Base-by-base conservation (phyloP, 2,888 invertebrate genomes). In the Gnatocerus cornutus region DNA sequence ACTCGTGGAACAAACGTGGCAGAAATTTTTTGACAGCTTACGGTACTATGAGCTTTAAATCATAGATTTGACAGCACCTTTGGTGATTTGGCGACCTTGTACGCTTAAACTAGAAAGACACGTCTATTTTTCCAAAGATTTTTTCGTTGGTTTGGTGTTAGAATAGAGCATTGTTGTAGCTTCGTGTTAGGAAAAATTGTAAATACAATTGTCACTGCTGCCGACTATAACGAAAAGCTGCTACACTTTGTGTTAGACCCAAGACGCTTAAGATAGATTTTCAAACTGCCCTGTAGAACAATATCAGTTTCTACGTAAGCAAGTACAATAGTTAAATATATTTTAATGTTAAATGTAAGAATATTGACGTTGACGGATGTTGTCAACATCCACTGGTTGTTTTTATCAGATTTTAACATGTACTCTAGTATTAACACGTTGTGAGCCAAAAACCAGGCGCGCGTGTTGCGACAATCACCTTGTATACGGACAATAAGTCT, bases 231-330 rank as follows among this genome's bases (percentile, higher is more conserved):
- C 14, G 45, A 71, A 53, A 21, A 21, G 21, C 29, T 13, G 29
- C 43, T 41, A 45, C 59, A 59, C 48, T 61, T 21, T 61, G 50
- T 61, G 61, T 52, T 62, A 56, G 65, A 55, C 52, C 41, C 39
- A 52, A 52, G 39, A 63, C 52, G 52, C 53, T 63, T 63, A 63
- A 41, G 41, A 63, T 69, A 69, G 58, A 43, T 43, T 14, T 21
- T 69, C 72, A 73, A 72, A 76, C 77, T 77, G 76, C 76, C 78
- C 77, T 69, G 63, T 77, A 76, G 76, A 76, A 74, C 75, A 77
- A 76, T 77, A 78, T 75, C 59, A 58, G 43, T 50, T 62, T 61
- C 30, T 39, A 65, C 55, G 45, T 33, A 50, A n/a, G 9, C 27
- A 48, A 68, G 63, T 62, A 61, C 61, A 67, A 67, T 59, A 61